These are phyloP conservation scores for Bos taurus DNA, from an alignment of 2,113 vertebrate species.

Conservation along the genomic window DNA sequence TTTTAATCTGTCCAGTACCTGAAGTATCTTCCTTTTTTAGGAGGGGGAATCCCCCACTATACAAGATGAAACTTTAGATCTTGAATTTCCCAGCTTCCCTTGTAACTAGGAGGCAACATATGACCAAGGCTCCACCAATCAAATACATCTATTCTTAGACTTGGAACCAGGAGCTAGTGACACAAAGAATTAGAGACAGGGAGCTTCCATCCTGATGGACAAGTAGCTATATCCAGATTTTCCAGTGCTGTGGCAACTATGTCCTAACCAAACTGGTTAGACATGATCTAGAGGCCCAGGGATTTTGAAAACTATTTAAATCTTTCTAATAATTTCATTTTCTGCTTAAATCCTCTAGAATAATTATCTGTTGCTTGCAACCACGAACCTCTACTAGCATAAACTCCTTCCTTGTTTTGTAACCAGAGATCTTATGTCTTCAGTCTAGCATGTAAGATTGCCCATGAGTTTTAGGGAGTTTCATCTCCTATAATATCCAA, in stretches of 20 bases:
- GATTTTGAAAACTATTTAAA: neutral
- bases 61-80: neutral
- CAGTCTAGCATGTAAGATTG: neutral
- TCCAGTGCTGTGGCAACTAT: neutral
- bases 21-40: neutral
- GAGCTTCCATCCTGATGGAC: neutral
- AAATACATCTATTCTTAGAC: neutral
- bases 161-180: neutral
- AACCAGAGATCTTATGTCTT: neutral
- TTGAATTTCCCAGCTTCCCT: neutral
- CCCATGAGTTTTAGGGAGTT: neutral
- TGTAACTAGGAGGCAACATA: neutral
- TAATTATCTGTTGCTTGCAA: neutral
- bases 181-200: neutral
- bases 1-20: neutral
- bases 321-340: neutral
- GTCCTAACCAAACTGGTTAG: neutral
- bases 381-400: neutral
- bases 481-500: neutral
- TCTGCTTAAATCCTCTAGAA: neutral
- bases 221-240: neutral
- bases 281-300: neutral
- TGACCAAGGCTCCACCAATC: neutral
- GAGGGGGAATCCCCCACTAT: neutral
- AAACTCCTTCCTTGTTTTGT: neutral